Evolutionary conservation across 2,888 invertebrate species (phyloP).

Genomic region (Lasius platythorax): DNA sequence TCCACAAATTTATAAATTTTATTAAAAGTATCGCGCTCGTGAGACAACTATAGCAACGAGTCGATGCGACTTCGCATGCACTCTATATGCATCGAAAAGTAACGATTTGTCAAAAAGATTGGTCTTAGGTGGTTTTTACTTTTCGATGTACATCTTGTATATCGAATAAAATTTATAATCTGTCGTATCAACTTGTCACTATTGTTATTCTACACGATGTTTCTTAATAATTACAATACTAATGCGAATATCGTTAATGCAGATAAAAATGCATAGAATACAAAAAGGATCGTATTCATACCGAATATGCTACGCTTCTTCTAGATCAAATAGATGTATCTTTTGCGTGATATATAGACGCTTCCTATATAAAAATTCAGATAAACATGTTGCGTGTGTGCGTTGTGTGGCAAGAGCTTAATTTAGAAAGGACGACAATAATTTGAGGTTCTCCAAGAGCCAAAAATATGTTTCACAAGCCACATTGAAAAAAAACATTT

Average conservation of each 20-base stretch:
- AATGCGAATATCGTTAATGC: not conserved
- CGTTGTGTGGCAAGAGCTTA: slow-evolving; percentile 13
- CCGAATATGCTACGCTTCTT: not conserved
- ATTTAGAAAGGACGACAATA: slow-evolving; percentile 38
- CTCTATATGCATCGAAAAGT: not conserved
- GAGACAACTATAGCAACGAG: not conserved
- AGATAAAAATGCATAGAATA: not conserved
- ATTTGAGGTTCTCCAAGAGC: slow-evolving; percentile 29
- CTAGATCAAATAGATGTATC: slow-evolving; percentile 16
- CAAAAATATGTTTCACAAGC: slow-evolving; percentile 5
- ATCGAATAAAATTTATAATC: too few species aligned
- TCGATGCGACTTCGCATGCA: not conserved
- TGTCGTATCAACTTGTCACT: too few species aligned
- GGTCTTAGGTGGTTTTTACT: too few species aligned
- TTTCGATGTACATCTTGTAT: too few species aligned
- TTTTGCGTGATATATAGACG: slow-evolving; percentile 27
- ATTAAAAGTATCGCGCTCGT: not conserved
- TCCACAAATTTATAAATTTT: not conserved
- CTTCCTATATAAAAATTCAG: slow-evolving; percentile 15
- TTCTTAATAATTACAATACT: not conserved
- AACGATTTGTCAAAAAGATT: too few species aligned
- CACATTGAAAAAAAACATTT: not conserved
- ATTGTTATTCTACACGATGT: not conserved
- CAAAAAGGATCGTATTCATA: not conserved
- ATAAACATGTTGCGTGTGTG: slow-evolving; percentile 25